These are phyloP conservation scores for Rafetus swinhoei DNA, from an alignment of 2,113 vertebrate genomes.

Conservation along the genomic window DNA sequence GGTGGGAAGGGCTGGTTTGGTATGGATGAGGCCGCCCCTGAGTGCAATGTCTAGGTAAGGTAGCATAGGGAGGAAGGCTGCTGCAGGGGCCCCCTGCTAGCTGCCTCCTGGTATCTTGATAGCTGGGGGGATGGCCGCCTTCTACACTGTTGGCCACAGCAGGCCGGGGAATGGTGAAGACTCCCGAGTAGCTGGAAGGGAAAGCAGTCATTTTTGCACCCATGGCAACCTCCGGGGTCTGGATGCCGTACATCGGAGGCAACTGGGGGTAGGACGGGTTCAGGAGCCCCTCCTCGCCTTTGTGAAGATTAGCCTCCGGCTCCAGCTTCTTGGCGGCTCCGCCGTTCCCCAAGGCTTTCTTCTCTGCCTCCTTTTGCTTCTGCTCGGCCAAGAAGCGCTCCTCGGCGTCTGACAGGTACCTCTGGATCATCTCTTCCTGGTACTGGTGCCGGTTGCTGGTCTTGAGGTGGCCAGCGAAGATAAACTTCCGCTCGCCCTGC, in stretches of 20 bases:
- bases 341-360: slow-evolving; percentile 67
- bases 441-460: slow-evolving; percentile 93
- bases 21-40: slow-evolving; percentile 74
- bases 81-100: slow-evolving; percentile 85
- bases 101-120: slow-evolving; percentile 87
- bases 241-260: slow-evolving; percentile 55
- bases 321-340: slow-evolving; percentile 66
- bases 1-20: slow-evolving; percentile 63
- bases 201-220: slow-evolving; percentile 44
- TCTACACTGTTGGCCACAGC: slow-evolving; percentile 71
- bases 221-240: neutral
- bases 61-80: slow-evolving; percentile 88
- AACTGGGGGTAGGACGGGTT: slow-evolving; percentile 62
- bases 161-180: slow-evolving; percentile 88
- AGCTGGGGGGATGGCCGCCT: slow-evolving; percentile 71
- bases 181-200: slow-evolving; percentile 82
- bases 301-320: slow-evolving; percentile 34
- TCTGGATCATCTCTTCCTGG: slow-evolving; percentile 98
- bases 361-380: slow-evolving; percentile 86
- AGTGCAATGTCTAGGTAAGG: slow-evolving; percentile 88
- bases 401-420: slow-evolving; percentile 91
- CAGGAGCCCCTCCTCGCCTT: slow-evolving; percentile 61
- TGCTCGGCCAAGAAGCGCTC: slow-evolving; percentile 91
- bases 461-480: slow-evolving; percentile 90
- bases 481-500: slow-evolving; percentile 93